These are phyloP conservation scores for Micrasema longulum DNA, from an alignment of 1,140 invertebrate species.

Conservation along the genomic window DNA sequence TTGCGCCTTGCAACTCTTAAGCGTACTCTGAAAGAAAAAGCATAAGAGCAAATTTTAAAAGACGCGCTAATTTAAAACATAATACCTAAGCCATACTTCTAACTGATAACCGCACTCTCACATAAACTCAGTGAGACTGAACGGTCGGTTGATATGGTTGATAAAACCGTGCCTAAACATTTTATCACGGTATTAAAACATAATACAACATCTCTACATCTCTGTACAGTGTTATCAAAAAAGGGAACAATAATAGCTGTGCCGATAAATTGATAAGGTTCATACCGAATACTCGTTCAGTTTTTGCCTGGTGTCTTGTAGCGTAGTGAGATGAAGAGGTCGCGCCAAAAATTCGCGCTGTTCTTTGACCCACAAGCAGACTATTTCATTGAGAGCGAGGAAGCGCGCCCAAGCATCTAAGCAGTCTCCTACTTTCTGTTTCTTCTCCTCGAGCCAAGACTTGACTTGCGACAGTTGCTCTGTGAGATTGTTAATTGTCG, in stretches of 20 bases:
- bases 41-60: constrained; percentile 17
- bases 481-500: constrained; percentile 79
- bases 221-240: constrained; percentile 28
- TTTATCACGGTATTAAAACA: constrained; percentile 6
- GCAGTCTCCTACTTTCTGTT: constrained; percentile 85
- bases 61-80: constrained; percentile 4
- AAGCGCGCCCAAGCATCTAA: constrained; percentile 90
- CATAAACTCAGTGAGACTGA: neutral
- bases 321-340: constrained; percentile 80
- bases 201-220: neutral
- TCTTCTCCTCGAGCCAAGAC: constrained; percentile 84
- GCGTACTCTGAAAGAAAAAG: constrained; percentile 76
- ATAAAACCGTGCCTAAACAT: neutral
- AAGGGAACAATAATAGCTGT: constrained; percentile 6
- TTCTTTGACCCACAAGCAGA: constrained; percentile 86
- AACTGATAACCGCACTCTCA: constrained; percentile 17
- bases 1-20: constrained; percentile 90
- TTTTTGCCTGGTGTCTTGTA: constrained; percentile 85
- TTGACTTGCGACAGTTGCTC: constrained; percentile 83
- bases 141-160: too few relatives aligned
- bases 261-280: constrained; percentile 48
- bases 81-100: neutral
- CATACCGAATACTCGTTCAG: constrained; percentile 89
- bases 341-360: constrained; percentile 83
- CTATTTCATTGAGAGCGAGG: constrained; percentile 82